Evolutionary conservation across 2,113 vertebrate species (phyloP).

Genomic region (Pongo pygmaeus): DNA sequence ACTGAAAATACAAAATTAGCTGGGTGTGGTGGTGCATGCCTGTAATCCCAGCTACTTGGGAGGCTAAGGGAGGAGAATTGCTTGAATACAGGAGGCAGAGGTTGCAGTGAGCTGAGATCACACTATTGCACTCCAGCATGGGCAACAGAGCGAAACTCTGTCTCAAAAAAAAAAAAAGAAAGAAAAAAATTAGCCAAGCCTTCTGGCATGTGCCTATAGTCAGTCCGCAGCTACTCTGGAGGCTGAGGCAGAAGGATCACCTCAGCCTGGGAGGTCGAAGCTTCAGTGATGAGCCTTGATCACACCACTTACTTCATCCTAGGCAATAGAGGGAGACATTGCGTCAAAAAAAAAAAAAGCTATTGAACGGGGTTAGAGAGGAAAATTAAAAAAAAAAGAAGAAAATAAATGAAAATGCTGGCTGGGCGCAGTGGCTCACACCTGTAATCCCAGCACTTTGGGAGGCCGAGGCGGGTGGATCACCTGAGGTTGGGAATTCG

Average conservation of each 20-base stretch:
- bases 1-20: too few relatives aligned
- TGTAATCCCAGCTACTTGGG: background rate
- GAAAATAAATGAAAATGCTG: background rate
- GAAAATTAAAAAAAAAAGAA: too few relatives aligned
- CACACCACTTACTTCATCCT: background rate
- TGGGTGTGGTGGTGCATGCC: background rate
- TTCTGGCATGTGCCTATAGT: background rate
- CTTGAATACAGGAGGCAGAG: background rate
- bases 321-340: background rate
- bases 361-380: too few relatives aligned
- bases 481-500: too few relatives aligned
- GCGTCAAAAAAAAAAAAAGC: background rate
- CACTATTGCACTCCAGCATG: background rate
- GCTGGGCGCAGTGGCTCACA: too few relatives aligned
- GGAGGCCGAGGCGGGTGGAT: too few relatives aligned
- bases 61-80: background rate
- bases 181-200: background rate
- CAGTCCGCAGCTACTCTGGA: background rate
- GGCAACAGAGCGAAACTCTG: background rate
- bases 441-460: too few relatives aligned
- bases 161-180: background rate
- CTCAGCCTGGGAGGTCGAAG: background rate
- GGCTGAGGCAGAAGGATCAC: background rate
- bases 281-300: background rate
- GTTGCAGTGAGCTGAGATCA: too few relatives aligned